These are phyloP conservation scores for Machimus atricapillus DNA, from an alignment of 2,888 invertebrate species.

Conservation along the genomic window DNA sequence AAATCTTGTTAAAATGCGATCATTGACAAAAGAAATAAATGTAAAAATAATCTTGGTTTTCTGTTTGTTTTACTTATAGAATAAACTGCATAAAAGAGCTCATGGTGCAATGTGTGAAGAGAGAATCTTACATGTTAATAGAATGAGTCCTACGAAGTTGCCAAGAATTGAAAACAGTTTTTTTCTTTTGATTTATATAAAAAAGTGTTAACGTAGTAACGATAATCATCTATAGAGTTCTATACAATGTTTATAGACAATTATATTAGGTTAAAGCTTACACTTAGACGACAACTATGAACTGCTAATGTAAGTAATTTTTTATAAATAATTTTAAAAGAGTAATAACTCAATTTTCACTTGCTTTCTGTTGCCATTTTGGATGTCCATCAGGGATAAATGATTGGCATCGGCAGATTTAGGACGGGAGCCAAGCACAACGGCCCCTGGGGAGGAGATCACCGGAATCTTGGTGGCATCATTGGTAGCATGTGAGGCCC, in stretches of 20 bases:
- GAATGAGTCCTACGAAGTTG: constrained; percentile 23
- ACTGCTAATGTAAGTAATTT: constrained; percentile 22
- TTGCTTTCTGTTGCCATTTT: constrained; percentile 40
- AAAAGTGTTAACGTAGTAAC: constrained; percentile 27
- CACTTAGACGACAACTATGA: constrained; percentile 32
- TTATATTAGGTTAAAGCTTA: constrained; percentile 37
- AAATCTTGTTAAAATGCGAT: constrained; percentile 38
- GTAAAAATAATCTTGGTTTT: not conserved
- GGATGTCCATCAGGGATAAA: constrained; percentile 55
- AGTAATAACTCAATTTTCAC: constrained; percentile 37
- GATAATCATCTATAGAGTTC: constrained; percentile 27
- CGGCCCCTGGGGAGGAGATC: constrained; percentile 71
- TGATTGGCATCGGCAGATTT: constrained; percentile 58
- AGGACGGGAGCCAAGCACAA: constrained; percentile 57
- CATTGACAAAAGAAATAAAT: constrained; percentile 16
- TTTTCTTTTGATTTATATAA: constrained; percentile 2
- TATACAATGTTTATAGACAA: constrained; percentile 38
- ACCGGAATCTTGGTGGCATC: constrained; percentile 89
- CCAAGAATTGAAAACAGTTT: constrained; percentile 9
- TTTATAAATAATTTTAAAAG: constrained; percentile 36
- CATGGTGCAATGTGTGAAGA: constrained; percentile 5
- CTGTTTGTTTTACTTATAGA: not conserved
- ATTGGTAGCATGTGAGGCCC: constrained; percentile 65
- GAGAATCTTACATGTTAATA: constrained; percentile 24
- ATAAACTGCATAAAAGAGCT: constrained; percentile 2